Conservation (phyloP, 1,140 invertebrate species). For the Archivesica marissinica region DNA sequence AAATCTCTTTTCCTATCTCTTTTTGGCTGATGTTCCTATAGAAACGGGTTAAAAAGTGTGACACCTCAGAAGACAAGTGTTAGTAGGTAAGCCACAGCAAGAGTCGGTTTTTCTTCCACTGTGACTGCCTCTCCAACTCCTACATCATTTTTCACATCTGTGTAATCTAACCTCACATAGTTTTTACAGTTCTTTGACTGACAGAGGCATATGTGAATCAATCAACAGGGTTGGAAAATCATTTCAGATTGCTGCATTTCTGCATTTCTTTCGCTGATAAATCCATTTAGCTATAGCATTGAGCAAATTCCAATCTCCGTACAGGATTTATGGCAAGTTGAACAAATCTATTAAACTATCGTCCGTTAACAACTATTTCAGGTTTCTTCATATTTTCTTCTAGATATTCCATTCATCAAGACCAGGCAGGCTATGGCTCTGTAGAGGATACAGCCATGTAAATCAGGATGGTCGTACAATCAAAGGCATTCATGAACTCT, state of each 20-base stretch:
- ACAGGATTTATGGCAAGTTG: not conserved
- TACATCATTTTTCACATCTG: slow-evolving; percentile 5
- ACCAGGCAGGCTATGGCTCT: no score
- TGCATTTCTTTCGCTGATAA: slow-evolving; percentile 41
- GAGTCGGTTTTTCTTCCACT: not conserved
- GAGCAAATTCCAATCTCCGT: slow-evolving; percentile 18
- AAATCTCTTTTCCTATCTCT: no score
- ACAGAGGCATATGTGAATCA: slow-evolving; percentile 46
- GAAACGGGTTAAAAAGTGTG: no score
- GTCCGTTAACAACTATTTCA: not conserved
- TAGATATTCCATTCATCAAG: no score
- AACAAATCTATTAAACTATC: not conserved
- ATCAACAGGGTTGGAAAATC: slow-evolving; percentile 36
- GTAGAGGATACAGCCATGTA: no score
- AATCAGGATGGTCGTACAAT: no score
- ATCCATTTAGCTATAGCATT: slow-evolving; percentile 50
- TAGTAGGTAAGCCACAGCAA: no score
- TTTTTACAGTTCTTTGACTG: slow-evolving; percentile 14
- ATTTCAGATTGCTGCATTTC: slow-evolving; percentile 24
- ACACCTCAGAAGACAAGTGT: no score
- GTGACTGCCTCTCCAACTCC: not conserved
- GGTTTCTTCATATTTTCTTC: no score
- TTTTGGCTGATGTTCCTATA: no score
- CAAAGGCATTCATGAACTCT: no score
- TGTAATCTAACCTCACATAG: not conserved